phyloP scores from a whole-genome alignment of 1,140 invertebrate genomes.

The Rhysida immarginata region DNA sequence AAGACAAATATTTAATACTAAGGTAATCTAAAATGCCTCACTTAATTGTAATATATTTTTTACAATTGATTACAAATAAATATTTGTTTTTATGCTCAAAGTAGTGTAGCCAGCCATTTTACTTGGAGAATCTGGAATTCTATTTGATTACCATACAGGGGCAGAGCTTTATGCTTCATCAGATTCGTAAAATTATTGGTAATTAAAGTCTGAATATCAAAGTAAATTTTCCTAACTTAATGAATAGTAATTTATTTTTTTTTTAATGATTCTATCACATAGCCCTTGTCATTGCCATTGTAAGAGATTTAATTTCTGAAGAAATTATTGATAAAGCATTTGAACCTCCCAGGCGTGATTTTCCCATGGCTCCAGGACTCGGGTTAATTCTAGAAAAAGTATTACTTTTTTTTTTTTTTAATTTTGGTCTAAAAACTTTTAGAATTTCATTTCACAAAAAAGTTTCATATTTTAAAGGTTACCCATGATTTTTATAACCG shows the following conservation, averaged over 20 bases:
- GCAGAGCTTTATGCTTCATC: conserved; percentile 98
- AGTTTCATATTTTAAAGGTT: too few relatives aligned
- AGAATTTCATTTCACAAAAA: too few relatives aligned
- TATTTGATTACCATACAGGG: conserved; percentile 70
- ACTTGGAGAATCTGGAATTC: conserved; percentile 71
- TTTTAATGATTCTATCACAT: too few relatives aligned
- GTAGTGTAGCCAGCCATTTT: conserved; percentile 56
- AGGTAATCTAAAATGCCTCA: too few relatives aligned
- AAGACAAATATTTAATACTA: too few relatives aligned
- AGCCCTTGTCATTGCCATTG: conserved; percentile 40
- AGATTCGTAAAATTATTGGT: conserved; percentile 91
- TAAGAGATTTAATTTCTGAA: conserved; percentile 48
- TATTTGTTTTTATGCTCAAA: too few relatives aligned
- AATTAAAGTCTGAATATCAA: conserved; percentile 12
- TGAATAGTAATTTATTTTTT: neutral
- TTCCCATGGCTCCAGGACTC: conserved; percentile 84
- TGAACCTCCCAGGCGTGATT: conserved; percentile 53
- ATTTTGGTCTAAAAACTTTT: too few relatives aligned
- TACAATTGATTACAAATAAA: too few relatives aligned
- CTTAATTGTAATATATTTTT: too few relatives aligned
- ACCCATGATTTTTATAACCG: too few relatives aligned
- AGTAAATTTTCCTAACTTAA: too few relatives aligned
- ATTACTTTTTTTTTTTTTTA: too few relatives aligned
- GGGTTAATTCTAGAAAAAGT: conserved; percentile 74
- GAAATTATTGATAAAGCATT: conserved; percentile 50